Evolutionary conservation across 2,888 invertebrate genomes (phyloP).

Genomic region (Napeogenes inachia): DNA sequence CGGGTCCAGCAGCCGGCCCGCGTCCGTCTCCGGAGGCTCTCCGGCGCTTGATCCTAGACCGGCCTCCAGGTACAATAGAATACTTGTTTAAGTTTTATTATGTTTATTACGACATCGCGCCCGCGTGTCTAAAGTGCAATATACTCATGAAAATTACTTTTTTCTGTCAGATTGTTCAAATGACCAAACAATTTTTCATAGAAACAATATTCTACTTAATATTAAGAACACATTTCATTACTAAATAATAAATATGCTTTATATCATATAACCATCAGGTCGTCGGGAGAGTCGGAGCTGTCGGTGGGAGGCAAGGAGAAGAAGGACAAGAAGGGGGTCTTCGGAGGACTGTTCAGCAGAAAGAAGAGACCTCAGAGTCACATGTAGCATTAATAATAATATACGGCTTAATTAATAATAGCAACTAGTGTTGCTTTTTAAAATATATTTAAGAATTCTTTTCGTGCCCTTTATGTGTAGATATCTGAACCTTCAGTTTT

Average conservation of each 20-base stretch:
- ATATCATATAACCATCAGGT: constrained; percentile 39
- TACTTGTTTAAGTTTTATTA: too few relatives aligned
- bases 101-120: too few relatives aligned
- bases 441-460: constrained; percentile 18
- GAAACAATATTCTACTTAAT: too few relatives aligned
- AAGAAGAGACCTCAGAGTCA: constrained; percentile 77
- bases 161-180: neutral
- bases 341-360: constrained; percentile 78
- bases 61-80: constrained; percentile 53
- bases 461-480: constrained; percentile 30
- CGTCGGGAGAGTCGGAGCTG: constrained; percentile 69
- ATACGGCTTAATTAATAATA: constrained; percentile 10
- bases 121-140: too few relatives aligned
- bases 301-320: constrained; percentile 72
- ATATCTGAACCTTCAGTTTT: constrained; percentile 17
- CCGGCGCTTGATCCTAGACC: constrained; percentile 65
- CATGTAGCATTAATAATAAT: constrained; percentile 49
- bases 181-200: too few relatives aligned
- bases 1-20: constrained; percentile 56
- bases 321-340: constrained; percentile 78
- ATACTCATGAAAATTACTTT: neutral
- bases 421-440: constrained; percentile 15
- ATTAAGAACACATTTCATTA: too few relatives aligned
- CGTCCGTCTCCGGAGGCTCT: constrained; percentile 66
- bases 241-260: too few relatives aligned